A percentile compares a stretch with the other conserved stretches of the same genome.
Conservation (phyloP, 2,797 vertebrate species). For the Tinamus major region DNA sequence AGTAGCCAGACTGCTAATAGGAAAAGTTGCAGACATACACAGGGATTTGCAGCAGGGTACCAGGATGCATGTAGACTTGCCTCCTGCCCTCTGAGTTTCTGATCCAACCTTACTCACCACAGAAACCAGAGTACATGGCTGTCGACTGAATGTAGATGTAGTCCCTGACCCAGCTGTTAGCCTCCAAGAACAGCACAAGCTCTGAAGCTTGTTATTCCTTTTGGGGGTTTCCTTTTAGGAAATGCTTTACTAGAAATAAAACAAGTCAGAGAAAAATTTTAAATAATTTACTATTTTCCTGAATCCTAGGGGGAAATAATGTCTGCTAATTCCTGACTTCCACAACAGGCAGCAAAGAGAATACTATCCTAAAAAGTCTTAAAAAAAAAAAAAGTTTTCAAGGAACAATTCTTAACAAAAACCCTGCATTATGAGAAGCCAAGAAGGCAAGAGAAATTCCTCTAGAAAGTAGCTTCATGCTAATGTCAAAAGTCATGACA, state of each 20-base stretch:
- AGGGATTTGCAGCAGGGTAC: background rate
- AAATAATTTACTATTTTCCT: slow-evolving; percentile 6
- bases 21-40: background rate
- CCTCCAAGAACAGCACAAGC: background rate
- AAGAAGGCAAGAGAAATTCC: slow-evolving; percentile 34
- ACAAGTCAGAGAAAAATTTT: background rate
- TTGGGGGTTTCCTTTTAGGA: background rate
- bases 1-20: background rate
- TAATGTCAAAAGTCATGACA: slow-evolving; percentile 30
- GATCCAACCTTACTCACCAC: background rate
- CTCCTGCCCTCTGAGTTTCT: background rate
- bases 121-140: background rate
- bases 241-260: slow-evolving; percentile 26
- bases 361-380: background rate
- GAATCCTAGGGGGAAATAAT: background rate
- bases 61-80: background rate
- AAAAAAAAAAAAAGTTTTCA: slow-evolving; percentile 11
- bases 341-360: slow-evolving; percentile 8
- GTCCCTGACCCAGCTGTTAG: background rate
- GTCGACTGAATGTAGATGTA: background rate
- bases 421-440: background rate
- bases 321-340: slow-evolving; percentile 8
- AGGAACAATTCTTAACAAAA: slow-evolving; percentile 23
- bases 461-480: slow-evolving; percentile 19
- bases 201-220: background rate